Percentiles rank a stretch among this genome's conserved stretches.
Evolutionary conservation across 2,113 vertebrate genomes (phyloP).

Genomic region (Equus przewalskii): DNA sequence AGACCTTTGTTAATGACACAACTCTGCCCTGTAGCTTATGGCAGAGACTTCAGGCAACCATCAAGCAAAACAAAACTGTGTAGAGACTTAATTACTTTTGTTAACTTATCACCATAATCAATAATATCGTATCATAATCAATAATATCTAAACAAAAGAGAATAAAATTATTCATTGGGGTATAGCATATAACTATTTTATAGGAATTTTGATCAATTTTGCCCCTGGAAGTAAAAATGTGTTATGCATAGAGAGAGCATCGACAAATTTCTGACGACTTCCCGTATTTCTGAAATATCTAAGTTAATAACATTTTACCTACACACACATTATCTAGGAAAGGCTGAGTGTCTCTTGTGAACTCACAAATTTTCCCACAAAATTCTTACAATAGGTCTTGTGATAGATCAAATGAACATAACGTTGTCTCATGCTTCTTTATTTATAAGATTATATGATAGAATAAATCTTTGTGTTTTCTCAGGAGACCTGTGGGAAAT

Average conservation of each 20-base stretch:
- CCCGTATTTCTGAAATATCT: constrained; percentile 21
- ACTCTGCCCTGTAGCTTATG: not conserved
- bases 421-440: not conserved
- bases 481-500: not conserved
- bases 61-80: not conserved
- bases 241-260: not conserved
- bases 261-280: not conserved
- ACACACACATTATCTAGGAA: not conserved
- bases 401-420: not conserved
- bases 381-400: not conserved
- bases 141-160: not conserved
- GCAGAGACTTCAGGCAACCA: not conserved
- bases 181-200: not conserved
- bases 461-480: not conserved
- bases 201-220: not conserved
- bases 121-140: not conserved
- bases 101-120: not conserved
- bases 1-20: not conserved
- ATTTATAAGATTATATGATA: constrained; percentile 33
- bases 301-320: not conserved
- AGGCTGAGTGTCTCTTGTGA: not conserved
- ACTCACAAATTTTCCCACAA: not conserved
- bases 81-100: not conserved
- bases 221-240: not conserved
- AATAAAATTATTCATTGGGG: not conserved